Evolutionary conservation across 2,888 invertebrate genomes (phyloP), one percentile per base, ranked within the genome.

Genomic region (Drosophila affinis): DNA sequence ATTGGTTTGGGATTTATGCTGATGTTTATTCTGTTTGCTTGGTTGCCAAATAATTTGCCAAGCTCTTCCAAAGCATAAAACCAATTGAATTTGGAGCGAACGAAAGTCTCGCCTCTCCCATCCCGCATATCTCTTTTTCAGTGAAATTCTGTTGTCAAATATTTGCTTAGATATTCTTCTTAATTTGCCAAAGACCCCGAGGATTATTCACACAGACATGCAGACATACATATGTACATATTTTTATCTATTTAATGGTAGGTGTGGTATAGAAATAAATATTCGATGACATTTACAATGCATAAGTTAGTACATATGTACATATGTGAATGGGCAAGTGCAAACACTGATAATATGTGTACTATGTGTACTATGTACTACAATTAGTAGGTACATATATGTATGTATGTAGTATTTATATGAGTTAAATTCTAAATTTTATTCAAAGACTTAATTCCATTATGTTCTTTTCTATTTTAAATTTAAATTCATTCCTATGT

Each of bases 1-100:
- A 83, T 83, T 88, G 84, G 64, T 63, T 68, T 56, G 49, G 55
- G 60, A 75, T 75, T 87, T 74, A 57, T 55, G 63, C 61, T 67
- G 68, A 72, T 75, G 54, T 72, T 74, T 68, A 55, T 65, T 73
- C 32, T 44, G 73, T 49, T 48, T 58, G 49, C 55, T 63, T 58
- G 64, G 58, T 72, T 74, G 68, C 32, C 44, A 46, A 72, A 58
- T 51, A 55, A 32, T 47, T 34, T 44, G 21, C 34, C 44, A 74
- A 58, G 46, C 29, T 27, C 52, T 58, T 9, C 52, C 52, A 10
- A 27, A 10, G 17, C 47, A 29, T 52, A 44, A 7, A 18, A 21
- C 17, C 24, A 75, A 56, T 65, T 61, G n/a, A 64, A 62, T 55
- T 69, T 62, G 18, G 54, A 29, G 32, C 21, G 10, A 24, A 9